phyloP scores from a whole-genome alignment of 2,113 vertebrate species.

The Aptenodytes forsteri region DNA sequence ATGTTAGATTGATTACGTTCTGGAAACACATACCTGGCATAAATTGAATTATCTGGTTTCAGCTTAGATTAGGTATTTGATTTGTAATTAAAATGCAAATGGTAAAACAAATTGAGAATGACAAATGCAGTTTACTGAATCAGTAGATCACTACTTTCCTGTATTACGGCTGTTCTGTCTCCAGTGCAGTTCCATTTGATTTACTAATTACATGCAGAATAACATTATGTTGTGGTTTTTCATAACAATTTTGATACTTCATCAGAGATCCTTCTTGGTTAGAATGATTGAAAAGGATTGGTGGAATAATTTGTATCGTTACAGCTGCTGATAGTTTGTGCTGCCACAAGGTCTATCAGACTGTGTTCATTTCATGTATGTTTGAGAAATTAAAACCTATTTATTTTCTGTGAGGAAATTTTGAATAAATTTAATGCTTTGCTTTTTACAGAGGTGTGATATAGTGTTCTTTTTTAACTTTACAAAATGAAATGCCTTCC shows the following conservation, averaged over 20 bases:
- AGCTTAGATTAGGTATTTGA: neutral
- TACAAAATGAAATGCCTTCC: neutral
- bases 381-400: neutral
- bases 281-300: neutral
- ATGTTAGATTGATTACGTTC: neutral
- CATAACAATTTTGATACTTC: neutral
- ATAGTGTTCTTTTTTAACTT: neutral
- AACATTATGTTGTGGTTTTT: neutral
- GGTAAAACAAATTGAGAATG: neutral
- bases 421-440: neutral
- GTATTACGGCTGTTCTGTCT: neutral
- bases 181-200: neutral
- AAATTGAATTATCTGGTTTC: neutral
- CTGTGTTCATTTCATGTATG: neutral
- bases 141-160: neutral
- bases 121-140: neutral
- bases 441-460: neutral
- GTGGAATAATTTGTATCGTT: neutral
- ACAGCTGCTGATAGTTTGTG: neutral
- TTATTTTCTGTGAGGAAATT: neutral
- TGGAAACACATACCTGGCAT: neutral
- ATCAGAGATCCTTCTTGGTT: neutral
- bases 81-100: constrained; percentile 31
- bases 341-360: neutral
- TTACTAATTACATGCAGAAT: neutral